A percentile compares a stretch with the other conserved stretches of the same genome.
Evolutionary conservation across 1,140 invertebrate genomes (phyloP).

Genomic region (Drosophila pseudoobscura): DNA sequence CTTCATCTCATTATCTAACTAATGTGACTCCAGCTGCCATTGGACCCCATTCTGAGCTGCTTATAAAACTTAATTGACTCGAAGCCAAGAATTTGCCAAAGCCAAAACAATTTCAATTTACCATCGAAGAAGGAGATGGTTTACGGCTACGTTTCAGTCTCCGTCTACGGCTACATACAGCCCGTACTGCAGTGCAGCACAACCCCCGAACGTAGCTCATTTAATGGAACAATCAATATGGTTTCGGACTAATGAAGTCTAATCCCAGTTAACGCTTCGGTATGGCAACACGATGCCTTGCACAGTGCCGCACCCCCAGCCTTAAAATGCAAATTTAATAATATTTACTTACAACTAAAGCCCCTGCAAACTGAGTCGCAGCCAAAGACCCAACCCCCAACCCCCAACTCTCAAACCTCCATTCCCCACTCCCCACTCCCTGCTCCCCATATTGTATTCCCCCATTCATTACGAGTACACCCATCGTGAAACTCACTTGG

Average conservation of each 20-base stretch:
- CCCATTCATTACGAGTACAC: not conserved
- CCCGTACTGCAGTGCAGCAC: not conserved
- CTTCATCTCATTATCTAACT: constrained; percentile 33
- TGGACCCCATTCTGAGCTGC: constrained; percentile 14
- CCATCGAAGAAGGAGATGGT: constrained; percentile 15
- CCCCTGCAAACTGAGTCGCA: constrained; percentile 28
- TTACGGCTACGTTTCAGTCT: too few relatives aligned
- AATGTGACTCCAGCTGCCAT: constrained; percentile 24
- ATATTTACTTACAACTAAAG: constrained; percentile 69
- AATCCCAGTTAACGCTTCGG: constrained; percentile 70
- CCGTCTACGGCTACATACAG: too few relatives aligned
- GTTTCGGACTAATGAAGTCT: constrained; percentile 71
- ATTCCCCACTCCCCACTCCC: too few relatives aligned
- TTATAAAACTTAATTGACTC: constrained; percentile 74
- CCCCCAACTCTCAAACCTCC: constrained; percentile 3
- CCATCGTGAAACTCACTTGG: constrained; percentile 85
- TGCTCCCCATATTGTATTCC: not conserved
- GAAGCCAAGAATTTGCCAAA: constrained; percentile 66
- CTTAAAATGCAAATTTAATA: constrained; percentile 71
- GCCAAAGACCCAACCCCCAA: not conserved
- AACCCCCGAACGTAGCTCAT: constrained; percentile 64
- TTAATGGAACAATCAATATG: constrained; percentile 76
- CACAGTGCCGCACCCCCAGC: constrained; percentile 8
- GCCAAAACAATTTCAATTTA: constrained; percentile 76
- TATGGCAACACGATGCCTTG: constrained; percentile 39